Evolutionary conservation across 1,140 invertebrate species (phyloP).

Genomic region (Oryctes rhinoceros): DNA sequence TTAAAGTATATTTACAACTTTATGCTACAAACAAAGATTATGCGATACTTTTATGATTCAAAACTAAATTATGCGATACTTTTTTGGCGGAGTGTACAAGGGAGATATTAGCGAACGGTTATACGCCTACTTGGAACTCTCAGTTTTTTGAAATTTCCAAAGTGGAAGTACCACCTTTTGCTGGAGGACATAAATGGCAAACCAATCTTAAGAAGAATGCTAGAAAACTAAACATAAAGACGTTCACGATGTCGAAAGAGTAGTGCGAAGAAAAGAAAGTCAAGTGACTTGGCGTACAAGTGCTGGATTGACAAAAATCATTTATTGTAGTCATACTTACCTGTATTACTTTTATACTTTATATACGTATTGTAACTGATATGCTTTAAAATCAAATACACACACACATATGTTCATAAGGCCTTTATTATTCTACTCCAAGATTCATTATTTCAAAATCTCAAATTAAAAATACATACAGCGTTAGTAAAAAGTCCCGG

Average conservation of each 20-base stretch:
- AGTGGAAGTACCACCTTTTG: slow-evolving; percentile 48
- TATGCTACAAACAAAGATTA: too few relatives aligned
- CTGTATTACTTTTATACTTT: neutral
- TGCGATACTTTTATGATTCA: too few relatives aligned
- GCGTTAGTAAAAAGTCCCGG: too few relatives aligned
- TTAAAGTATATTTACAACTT: too few relatives aligned
- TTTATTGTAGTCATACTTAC: slow-evolving; percentile 7
- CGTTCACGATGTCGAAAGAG: slow-evolving; percentile 56
- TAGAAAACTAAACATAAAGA: slow-evolving; percentile 51
- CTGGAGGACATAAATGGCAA: slow-evolving; percentile 45
- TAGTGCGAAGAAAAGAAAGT: slow-evolving; percentile 53
- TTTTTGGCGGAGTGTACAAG: too few relatives aligned
- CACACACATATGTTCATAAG: too few relatives aligned
- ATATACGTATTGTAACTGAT: too few relatives aligned
- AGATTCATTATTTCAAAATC: too few relatives aligned
- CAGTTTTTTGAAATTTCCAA: slow-evolving; percentile 55
- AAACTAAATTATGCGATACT: too few relatives aligned
- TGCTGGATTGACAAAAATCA: slow-evolving; percentile 41
- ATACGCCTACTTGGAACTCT: slow-evolving; percentile 54
- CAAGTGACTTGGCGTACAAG: slow-evolving; percentile 53
- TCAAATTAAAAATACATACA: too few relatives aligned
- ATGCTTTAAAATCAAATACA: too few relatives aligned
- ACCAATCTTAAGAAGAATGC: slow-evolving; percentile 55
- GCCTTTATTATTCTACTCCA: too few relatives aligned
- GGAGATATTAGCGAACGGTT: slow-evolving; percentile 55